Evolutionary conservation across 2,888 invertebrate species (phyloP).

Genomic region (Harpagoxenus sublaevis): DNA sequence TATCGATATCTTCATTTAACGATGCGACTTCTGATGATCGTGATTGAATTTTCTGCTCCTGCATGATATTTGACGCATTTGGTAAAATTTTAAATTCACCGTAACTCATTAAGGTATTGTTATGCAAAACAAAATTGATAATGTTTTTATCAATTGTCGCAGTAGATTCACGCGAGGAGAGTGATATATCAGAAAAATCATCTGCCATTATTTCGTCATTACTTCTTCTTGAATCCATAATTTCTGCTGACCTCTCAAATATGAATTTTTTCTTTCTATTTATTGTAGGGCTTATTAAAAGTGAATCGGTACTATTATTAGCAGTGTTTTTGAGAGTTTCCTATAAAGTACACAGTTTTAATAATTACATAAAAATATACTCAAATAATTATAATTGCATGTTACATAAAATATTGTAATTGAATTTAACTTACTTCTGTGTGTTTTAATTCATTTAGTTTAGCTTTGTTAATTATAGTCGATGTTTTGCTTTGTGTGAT

Average conservation of each 20-base stretch:
- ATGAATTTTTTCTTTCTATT: conserved; percentile 3
- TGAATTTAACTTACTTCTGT: conserved; percentile 6
- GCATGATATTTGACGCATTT: background rate
- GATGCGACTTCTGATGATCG: conserved; percentile 54
- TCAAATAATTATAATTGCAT: background rate
- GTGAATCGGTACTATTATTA: background rate
- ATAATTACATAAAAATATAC: background rate
- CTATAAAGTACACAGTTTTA: conserved; percentile 23
- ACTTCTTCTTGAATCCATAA: background rate
- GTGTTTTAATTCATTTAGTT: background rate
- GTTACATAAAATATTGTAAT: background rate
- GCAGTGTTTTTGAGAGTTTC: background rate
- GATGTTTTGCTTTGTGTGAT: background rate
- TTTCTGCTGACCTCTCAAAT: conserved; percentile 34
- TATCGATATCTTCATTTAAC: conserved; percentile 53
- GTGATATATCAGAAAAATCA: background rate
- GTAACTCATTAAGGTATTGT: conserved; percentile 9
- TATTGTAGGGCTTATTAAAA: background rate
- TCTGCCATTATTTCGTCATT: background rate
- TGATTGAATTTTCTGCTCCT: conserved; percentile 44
- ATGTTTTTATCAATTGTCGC: background rate
- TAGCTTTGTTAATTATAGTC: background rate
- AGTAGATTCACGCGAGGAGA: background rate
- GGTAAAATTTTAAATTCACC: conserved; percentile 12
- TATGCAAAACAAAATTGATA: background rate